Conservation (phyloP, 2,888 invertebrate species). For the Choreutis nemorana region DNA sequence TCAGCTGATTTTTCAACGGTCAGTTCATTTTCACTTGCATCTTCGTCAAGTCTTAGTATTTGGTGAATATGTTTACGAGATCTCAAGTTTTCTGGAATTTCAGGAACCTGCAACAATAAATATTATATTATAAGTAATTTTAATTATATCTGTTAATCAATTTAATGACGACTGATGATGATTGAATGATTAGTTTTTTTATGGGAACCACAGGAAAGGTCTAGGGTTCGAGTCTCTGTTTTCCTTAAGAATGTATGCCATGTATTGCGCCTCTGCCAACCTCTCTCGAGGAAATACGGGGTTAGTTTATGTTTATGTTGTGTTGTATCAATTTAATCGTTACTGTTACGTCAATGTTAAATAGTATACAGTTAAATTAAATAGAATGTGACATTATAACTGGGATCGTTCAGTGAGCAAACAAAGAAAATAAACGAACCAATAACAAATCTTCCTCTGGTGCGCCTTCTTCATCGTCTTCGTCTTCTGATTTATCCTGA, state of each 20-base stretch:
- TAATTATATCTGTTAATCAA: no score
- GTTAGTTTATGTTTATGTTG: no score
- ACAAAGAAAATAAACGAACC: constrained; percentile 41
- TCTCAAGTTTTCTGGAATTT: constrained; percentile 79
- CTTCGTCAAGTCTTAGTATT: constrained; percentile 81
- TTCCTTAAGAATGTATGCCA: no score
- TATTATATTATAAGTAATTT: constrained; percentile 1
- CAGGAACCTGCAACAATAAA: constrained; percentile 68
- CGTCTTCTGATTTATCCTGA: constrained; percentile 23
- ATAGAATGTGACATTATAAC: no score
- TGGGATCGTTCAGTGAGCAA: no score
- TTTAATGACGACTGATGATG: background rate
- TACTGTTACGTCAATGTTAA: no score
- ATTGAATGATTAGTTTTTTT: background rate
- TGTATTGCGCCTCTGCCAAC: no score
- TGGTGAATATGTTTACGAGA: constrained; percentile 82
- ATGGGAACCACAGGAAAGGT: background rate
- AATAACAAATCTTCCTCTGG: constrained; percentile 72
- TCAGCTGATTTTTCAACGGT: constrained; percentile 78
- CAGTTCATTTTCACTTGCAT: constrained; percentile 74
- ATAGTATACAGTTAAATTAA: no score
- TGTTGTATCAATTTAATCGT: no score
- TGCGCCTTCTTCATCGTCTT: constrained; percentile 47
- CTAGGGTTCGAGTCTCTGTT: background rate
- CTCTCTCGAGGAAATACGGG: no score